Evolutionary conservation across 2,888 invertebrate species (phyloP).

Genomic region (Augiades crinisus): DNA sequence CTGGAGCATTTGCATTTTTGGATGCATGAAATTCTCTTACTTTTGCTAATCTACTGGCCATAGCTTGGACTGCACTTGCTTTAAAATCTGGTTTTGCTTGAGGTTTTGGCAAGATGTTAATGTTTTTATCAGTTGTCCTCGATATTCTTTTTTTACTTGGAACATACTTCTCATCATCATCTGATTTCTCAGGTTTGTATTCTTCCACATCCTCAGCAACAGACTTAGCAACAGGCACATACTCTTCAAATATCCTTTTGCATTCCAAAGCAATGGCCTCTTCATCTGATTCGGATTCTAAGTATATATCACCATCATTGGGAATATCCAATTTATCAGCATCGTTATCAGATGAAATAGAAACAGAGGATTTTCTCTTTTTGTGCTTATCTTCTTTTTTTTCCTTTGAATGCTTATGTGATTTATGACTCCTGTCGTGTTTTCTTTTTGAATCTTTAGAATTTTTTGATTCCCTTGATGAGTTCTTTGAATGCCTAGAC

Average conservation of each 20-base stretch:
- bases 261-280: constrained; percentile 91
- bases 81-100: constrained; percentile 76
- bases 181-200: constrained; percentile 42
- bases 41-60: constrained; percentile 74
- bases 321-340: constrained; percentile 42
- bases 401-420: constrained; percentile 46
- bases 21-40: constrained; percentile 70
- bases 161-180: constrained; percentile 62
- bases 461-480: constrained; percentile 43
- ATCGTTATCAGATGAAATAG: constrained; percentile 42
- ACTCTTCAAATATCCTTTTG: constrained; percentile 92
- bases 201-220: constrained; percentile 44
- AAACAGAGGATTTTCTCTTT: constrained; percentile 26
- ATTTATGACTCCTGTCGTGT: constrained; percentile 41
- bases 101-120: constrained; percentile 55
- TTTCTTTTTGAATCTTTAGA: constrained; percentile 50
- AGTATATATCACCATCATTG: constrained; percentile 38
- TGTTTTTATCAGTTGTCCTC: constrained; percentile 81
- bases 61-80: constrained; percentile 78
- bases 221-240: constrained; percentile 74
- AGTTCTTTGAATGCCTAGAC: constrained; percentile 44
- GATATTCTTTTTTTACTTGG: constrained; percentile 87
- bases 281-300: constrained; percentile 83
- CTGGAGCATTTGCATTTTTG: constrained; percentile 42
- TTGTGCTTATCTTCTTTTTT: constrained; percentile 42